phyloP scores from a whole-genome alignment of 2,797 vertebrate genomes.

The Lagocephalus sceleratus region DNA sequence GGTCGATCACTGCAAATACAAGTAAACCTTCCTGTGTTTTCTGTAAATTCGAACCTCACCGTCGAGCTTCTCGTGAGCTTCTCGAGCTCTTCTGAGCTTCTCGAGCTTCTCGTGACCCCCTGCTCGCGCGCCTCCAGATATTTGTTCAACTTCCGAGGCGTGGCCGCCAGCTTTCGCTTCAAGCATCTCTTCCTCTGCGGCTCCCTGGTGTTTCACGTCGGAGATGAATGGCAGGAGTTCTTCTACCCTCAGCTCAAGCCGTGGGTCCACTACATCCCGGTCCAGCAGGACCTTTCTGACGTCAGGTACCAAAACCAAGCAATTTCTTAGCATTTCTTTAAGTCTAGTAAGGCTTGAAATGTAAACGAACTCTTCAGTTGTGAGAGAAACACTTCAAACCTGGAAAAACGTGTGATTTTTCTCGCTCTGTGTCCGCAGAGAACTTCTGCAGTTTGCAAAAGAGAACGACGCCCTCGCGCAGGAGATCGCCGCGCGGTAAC shows the following conservation, averaged over 20 bases:
- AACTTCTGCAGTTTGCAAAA: slow-evolving; percentile 88
- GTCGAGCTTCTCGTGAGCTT: no score
- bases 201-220: slow-evolving; percentile 93
- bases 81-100: no score
- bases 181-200: slow-evolving; percentile 97
- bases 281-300: slow-evolving; percentile 88
- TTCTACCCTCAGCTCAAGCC: slow-evolving; percentile 92
- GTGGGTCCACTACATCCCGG: slow-evolving; percentile 95
- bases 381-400: background rate
- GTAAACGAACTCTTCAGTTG: background rate
- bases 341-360: background rate
- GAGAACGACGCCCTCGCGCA: slow-evolving; percentile 86
- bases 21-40: slow-evolving; percentile 67
- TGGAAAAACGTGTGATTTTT: background rate
- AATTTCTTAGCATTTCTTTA: background rate
- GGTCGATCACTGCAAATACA: slow-evolving; percentile 95
- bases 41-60: no score
- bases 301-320: slow-evolving; percentile 76
- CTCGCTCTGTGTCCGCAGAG: slow-evolving; percentile 67
- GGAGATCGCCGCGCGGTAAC: slow-evolving; percentile 86
- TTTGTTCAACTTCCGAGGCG: slow-evolving; percentile 96
- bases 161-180: slow-evolving; percentile 95
- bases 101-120: no score
- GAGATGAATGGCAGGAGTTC: slow-evolving; percentile 94
- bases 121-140: slow-evolving; percentile 73